Conservation (phyloP, 2,888 invertebrate species). For the Apoderus coryli region DNA sequence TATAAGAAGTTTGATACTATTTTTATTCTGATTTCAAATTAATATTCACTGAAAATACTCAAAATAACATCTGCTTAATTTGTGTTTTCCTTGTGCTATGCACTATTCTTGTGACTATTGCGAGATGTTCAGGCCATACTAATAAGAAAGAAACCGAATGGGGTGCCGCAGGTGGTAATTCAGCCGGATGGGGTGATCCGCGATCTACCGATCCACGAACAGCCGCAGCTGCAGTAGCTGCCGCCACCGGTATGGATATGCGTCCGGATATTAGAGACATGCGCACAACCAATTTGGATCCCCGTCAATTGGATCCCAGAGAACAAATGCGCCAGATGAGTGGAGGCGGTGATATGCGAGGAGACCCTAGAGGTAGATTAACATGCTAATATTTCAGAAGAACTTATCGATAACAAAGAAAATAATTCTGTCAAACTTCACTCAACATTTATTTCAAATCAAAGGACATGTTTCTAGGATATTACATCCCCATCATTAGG, state of each 20-base stretch:
- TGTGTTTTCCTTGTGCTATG: slow-evolving; percentile 1
- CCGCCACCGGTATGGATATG: slow-evolving; percentile 37
- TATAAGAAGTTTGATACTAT: background rate
- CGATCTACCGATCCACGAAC: slow-evolving; percentile 31
- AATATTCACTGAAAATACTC: background rate
- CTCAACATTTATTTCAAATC: no score
- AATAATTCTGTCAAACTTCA: no score
- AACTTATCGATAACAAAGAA: no score
- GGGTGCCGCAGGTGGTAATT: slow-evolving; percentile 32
- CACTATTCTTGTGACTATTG: no score
- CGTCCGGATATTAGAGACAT: slow-evolving; percentile 49
- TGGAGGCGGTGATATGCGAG: slow-evolving; percentile 49
- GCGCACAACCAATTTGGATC: slow-evolving; percentile 36
- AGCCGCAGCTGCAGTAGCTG: slow-evolving; percentile 20
- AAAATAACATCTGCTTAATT: background rate
- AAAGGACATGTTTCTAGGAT: no score
- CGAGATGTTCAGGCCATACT: background rate
- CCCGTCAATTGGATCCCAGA: slow-evolving; percentile 40
- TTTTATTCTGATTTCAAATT: background rate
- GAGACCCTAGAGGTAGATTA: slow-evolving; percentile 47
- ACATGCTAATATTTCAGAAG: no score
- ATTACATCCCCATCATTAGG: no score
- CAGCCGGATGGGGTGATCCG: slow-evolving; percentile 35
- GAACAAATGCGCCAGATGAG: slow-evolving; percentile 34
- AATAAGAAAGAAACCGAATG: no score